A percentile compares a stretch with the other conserved stretches of the same genome.
Conservation (phyloP, 2,113 vertebrate genomes). For the Sebastes fasciatus region DNA sequence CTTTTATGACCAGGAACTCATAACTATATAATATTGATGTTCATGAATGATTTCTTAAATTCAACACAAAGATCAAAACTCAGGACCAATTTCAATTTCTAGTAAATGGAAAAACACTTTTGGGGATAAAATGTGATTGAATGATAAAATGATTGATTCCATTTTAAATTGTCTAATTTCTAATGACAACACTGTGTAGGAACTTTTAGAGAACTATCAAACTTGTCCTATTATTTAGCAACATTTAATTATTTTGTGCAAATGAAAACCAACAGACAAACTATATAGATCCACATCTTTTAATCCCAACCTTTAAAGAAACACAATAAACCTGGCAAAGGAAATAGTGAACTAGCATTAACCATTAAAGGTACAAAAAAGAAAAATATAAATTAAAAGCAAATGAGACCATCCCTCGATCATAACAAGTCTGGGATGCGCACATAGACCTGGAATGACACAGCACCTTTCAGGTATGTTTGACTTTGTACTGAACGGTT, state of each 20-base stretch:
- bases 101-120: not conserved
- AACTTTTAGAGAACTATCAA: not conserved
- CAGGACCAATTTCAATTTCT: not conserved
- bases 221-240: not conserved
- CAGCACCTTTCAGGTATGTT: slow-evolving; percentile 19
- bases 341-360: slow-evolving; percentile 19
- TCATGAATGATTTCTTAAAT: slow-evolving; percentile 7
- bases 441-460: not conserved
- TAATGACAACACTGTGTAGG: not conserved
- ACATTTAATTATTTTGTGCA: not conserved
- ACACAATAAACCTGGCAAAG: slow-evolving; percentile 20
- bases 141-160: not conserved
- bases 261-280: slow-evolving; percentile 26
- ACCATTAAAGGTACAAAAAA: slow-evolving; percentile 20
- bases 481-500: slow-evolving; percentile 10
- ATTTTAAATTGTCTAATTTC: not conserved
- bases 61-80: not conserved
- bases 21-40: not conserved
- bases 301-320: slow-evolving; percentile 43
- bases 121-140: not conserved
- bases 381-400: slow-evolving; percentile 39
- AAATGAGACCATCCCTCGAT: not conserved
- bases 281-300: slow-evolving; percentile 33
- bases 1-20: slow-evolving; percentile 22
- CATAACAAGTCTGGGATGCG: not conserved